phyloP scores from a whole-genome alignment of 37 sponge, comb jelly and placozoan genomes.

The Mnemiopsis leidyi region DNA sequence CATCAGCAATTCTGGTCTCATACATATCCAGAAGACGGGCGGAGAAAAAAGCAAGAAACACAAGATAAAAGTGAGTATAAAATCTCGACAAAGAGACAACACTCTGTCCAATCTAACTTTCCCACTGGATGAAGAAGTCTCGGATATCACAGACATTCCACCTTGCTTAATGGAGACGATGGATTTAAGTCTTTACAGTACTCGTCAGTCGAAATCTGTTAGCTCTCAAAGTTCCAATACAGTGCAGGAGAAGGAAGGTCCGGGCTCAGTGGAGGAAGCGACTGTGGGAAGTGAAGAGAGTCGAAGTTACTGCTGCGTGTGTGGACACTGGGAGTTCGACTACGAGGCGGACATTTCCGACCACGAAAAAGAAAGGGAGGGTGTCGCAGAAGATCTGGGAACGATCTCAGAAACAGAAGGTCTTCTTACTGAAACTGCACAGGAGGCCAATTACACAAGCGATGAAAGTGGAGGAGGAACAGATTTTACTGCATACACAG shows the following conservation, averaged over 20 bases:
- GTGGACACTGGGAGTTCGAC: background rate
- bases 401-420: background rate
- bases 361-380: background rate
- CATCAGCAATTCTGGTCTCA: background rate
- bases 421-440: background rate
- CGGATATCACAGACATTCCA: background rate
- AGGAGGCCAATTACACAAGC: background rate
- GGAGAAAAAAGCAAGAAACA: background rate
- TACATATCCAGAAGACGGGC: background rate
- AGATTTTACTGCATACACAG: constrained; percentile 18
- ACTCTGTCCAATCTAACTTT: background rate
- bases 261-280: background rate
- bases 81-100: background rate
- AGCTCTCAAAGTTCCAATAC: background rate
- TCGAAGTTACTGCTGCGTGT: constrained; percentile 4
- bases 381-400: background rate
- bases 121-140: background rate
- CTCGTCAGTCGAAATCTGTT: background rate
- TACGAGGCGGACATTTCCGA: background rate
- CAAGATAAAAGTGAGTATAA: background rate
- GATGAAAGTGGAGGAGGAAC: constrained; percentile 1
- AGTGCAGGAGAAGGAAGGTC: background rate
- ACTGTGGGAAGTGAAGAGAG: background rate
- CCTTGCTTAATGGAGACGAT: background rate
- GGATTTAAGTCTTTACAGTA: background rate